Evolutionary conservation across 2,888 invertebrate genomes (phyloP).

Genomic region (Eupithecia centaureata): DNA sequence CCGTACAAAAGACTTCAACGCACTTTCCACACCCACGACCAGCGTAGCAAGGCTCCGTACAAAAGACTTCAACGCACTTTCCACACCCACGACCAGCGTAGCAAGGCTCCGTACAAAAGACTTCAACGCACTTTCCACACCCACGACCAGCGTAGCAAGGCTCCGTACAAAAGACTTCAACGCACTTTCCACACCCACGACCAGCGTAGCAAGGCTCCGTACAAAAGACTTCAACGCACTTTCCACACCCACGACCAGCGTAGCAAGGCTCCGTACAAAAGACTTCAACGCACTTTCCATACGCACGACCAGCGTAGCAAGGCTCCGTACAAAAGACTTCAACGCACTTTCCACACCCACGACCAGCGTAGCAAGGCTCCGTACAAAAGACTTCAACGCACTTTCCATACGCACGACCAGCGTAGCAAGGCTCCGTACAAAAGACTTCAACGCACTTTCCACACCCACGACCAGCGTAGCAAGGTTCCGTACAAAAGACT

Average conservation of each 20-base stretch:
- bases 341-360: neutral
- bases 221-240: no score
- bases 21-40: neutral
- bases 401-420: no score
- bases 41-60: neutral
- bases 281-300: neutral
- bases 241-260: neutral
- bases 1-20: no score
- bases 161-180: neutral
- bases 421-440: no score
- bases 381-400: no score
- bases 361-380: neutral
- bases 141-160: neutral
- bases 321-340: neutral
- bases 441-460: no score
- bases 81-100: no score
- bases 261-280: neutral
- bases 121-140: neutral
- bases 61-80: neutral
- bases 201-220: neutral
- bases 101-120: neutral
- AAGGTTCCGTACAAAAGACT: neutral
- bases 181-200: neutral
- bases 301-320: neutral
- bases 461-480: neutral